A percentile compares a stretch with the other conserved stretches of the same genome.
Evolutionary conservation across 1,140 invertebrate species (phyloP).

Genomic region (Manduca sexta): DNA sequence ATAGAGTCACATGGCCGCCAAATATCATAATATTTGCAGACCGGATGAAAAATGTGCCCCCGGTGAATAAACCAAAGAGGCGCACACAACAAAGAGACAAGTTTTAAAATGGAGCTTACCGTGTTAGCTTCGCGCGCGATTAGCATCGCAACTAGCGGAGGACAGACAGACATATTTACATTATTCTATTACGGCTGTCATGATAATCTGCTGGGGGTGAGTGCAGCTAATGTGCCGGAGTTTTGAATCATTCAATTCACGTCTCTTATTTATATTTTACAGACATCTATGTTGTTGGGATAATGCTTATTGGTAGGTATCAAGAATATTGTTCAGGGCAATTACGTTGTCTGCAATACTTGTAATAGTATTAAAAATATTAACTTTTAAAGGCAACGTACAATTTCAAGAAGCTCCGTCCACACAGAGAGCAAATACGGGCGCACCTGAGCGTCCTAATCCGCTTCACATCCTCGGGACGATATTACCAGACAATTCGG

Average conservation of each 20-base stretch:
- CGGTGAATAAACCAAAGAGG: conserved; percentile 37
- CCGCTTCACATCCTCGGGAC: conserved; percentile 6
- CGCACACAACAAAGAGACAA: conserved; percentile 37
- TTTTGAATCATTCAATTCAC: conserved; percentile 11
- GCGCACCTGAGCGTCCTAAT: neutral
- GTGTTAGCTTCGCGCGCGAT: conserved; percentile 41
- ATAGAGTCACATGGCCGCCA: conserved; percentile 17
- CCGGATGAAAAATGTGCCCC: conserved; percentile 51
- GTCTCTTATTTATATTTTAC: too few species aligned
- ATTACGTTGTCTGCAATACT: too few species aligned
- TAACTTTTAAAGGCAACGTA: too few species aligned
- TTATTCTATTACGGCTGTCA: conserved; percentile 65
- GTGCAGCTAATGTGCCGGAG: conserved; percentile 44
- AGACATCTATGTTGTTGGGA: too few species aligned
- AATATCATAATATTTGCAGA: conserved; percentile 63
- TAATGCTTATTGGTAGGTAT: too few species aligned
- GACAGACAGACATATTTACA: conserved; percentile 47
- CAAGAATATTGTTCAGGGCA: too few species aligned
- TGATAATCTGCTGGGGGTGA: conserved; percentile 59
- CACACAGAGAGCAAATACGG: too few species aligned
- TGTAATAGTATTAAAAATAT: too few species aligned
- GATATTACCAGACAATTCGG: conserved; percentile 47
- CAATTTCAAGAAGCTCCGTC: too few species aligned
- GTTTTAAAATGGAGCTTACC: conserved; percentile 47
- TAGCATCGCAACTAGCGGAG: conserved; percentile 45